phyloP scores from a whole-genome alignment of 92 coral and sea anemone genomes.

The Pocillopora meandrina region DNA sequence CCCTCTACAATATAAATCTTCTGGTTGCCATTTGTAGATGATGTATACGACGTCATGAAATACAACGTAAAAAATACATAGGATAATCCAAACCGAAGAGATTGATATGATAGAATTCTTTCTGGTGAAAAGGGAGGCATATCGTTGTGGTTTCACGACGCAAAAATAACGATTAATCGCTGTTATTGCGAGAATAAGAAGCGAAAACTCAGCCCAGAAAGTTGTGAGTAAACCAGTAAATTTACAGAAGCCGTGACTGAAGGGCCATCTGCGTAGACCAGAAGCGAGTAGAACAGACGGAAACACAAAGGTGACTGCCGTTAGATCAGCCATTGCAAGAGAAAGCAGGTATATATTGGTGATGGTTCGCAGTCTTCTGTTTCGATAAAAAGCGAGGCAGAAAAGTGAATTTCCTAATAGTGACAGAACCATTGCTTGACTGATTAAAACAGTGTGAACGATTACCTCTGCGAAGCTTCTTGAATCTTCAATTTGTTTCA shows the following conservation, averaged over 20 bases:
- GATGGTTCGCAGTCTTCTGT: not conserved
- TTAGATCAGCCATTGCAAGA: not conserved
- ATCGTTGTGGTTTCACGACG: not conserved
- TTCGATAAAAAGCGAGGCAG: not conserved
- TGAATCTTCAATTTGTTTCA: not conserved
- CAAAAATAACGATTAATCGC: not conserved
- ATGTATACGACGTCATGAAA: too few species aligned
- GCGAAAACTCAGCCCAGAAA: not conserved
- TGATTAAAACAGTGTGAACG: not conserved
- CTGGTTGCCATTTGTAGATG: not conserved
- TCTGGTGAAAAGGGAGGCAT: not conserved
- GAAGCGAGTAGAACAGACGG: not conserved
- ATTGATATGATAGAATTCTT: not conserved
- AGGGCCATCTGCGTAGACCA: not conserved
- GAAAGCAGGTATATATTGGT: not conserved
- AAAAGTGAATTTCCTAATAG: not conserved
- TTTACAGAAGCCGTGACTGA: not conserved
- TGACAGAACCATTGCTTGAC: not conserved
- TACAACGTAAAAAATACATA: not conserved
- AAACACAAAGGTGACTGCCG: not conserved
- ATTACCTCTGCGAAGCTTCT: not conserved
- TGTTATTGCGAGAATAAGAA: not conserved
- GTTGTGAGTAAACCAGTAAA: not conserved
- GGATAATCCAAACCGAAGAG: not conserved
- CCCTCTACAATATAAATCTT: not conserved